Evolutionary conservation across 37 sponge, comb jelly and placozoan species (phyloP).

Genomic region (Cliona cf. orientalis): DNA sequence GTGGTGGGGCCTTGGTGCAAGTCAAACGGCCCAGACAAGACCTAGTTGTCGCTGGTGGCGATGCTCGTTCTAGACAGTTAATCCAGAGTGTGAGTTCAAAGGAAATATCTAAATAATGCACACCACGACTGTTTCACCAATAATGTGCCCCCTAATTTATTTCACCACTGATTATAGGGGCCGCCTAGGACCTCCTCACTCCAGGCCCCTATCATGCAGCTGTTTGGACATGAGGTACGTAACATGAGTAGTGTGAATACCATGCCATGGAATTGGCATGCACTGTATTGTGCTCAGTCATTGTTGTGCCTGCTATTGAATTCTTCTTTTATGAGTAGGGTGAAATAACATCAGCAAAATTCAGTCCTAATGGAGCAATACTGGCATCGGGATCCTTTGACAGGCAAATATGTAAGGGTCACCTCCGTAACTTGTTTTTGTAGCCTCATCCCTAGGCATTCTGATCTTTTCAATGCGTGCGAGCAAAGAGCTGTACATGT

Average conservation of each 20-base stretch:
- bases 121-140: neutral
- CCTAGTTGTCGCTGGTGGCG: constrained; percentile 2
- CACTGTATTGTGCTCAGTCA: neutral
- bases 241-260: constrained; percentile 95
- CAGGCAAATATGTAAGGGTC: constrained; percentile 84
- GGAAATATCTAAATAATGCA: constrained; percentile 3
- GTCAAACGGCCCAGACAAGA: constrained; percentile 49
- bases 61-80: constrained; percentile 20
- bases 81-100: constrained; percentile 18
- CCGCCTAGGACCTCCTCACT: constrained; percentile 91
- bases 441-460: neutral
- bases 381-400: constrained; percentile 94
- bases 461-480: neutral
- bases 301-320: neutral
- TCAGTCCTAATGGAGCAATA: constrained; percentile 91
- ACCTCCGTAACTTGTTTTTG: neutral
- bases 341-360: constrained; percentile 74
- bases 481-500: neutral
- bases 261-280: constrained; percentile 35
- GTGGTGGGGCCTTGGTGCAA: constrained; percentile 28
- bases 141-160: neutral
- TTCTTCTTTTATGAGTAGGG: constrained; percentile 33
- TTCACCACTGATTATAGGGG: constrained; percentile 61
- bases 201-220: constrained; percentile 96
- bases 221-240: constrained; percentile 91